These are phyloP conservation scores for Brenthis ino DNA, from an alignment of 2,888 invertebrate species.

Conservation along the genomic window DNA sequence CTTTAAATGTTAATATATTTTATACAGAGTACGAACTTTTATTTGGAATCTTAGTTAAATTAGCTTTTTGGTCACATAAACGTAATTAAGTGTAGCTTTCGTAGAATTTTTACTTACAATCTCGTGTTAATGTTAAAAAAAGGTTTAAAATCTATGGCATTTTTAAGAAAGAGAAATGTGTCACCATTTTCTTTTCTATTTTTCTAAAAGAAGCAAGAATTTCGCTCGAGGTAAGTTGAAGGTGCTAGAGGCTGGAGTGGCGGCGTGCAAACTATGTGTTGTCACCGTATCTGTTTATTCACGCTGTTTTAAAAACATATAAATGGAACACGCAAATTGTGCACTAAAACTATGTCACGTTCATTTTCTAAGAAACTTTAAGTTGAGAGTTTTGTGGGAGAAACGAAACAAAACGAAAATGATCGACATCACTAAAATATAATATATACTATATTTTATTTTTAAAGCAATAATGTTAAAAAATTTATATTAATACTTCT, in stretches of 20 bases:
- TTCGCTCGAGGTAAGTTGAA: constrained; percentile 57
- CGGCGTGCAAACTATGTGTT: constrained; percentile 60
- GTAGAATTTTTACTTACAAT: constrained; percentile 14
- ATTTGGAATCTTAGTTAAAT: not conserved
- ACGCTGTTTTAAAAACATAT: constrained; percentile 42
- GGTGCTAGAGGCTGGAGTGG: constrained; percentile 59
- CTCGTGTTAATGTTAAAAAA: constrained; percentile 30
- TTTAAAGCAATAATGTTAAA: not conserved
- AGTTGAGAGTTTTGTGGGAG: constrained; percentile 9
- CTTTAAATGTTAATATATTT: too few relatives aligned
- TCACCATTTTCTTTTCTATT: constrained; percentile 46
- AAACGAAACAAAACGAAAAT: constrained; percentile 4
- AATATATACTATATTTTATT: not conserved
- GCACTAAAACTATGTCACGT: constrained; percentile 24
- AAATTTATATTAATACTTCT: not conserved
- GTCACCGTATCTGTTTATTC: constrained; percentile 43
- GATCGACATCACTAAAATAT: not conserved
- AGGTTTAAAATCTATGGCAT: constrained; percentile 38
- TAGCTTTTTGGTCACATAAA: constrained; percentile 20
- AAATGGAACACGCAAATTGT: constrained; percentile 37
- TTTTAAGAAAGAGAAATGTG: constrained; percentile 43
- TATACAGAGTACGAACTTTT: too few relatives aligned
- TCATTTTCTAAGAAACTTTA: constrained; percentile 22
- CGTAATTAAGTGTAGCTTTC: constrained; percentile 14
- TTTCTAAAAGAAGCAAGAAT: constrained; percentile 46